Percentiles rank a stretch among this genome's conserved stretches.
These are phyloP conservation scores for Leucophenga varia DNA, from an alignment of 1,140 invertebrate species.

Conservation along the genomic window DNA sequence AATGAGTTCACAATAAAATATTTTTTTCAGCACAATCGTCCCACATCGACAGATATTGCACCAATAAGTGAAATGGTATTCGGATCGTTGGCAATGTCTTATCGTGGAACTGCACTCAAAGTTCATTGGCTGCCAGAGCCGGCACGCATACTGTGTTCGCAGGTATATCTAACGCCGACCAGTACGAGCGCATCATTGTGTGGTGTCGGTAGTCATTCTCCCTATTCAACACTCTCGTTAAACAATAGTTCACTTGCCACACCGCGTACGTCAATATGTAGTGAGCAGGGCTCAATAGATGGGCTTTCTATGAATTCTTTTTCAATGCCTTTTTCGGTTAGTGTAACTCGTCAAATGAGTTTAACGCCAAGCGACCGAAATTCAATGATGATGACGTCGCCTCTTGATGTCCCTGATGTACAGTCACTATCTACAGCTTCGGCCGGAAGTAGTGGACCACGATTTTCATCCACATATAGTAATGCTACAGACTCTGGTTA, in stretches of 20 bases:
- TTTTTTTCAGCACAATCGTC: slow-evolving; percentile 61
- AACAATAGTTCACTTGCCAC: slow-evolving; percentile 33
- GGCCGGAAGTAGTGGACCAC: slow-evolving; percentile 32
- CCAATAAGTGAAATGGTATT: slow-evolving; percentile 87
- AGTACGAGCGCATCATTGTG: slow-evolving; percentile 5
- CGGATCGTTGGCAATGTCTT: slow-evolving; percentile 84
- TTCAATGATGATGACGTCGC: slow-evolving; percentile 16
- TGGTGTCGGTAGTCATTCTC: slow-evolving; percentile 30
- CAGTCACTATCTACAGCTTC: slow-evolving; percentile 36
- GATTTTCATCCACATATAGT: slow-evolving; percentile 48
- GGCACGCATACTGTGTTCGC: slow-evolving; percentile 69
- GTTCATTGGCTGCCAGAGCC: slow-evolving; percentile 75
- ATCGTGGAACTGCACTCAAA: slow-evolving; percentile 80
- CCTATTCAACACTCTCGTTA: slow-evolving; percentile 50
- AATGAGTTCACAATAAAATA: background rate
- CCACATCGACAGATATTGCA: slow-evolving; percentile 67
- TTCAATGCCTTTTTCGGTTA: slow-evolving; percentile 49
- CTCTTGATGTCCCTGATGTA: slow-evolving; percentile 48
- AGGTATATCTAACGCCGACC: slow-evolving; percentile 62
- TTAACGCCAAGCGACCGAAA: slow-evolving; percentile 24
- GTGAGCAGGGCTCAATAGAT: slow-evolving; percentile 49
- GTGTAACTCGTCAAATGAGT: slow-evolving; percentile 40
- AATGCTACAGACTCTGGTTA: slow-evolving; percentile 54
- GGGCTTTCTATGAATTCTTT: slow-evolving; percentile 52
- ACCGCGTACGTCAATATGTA: slow-evolving; percentile 47